Conservation (phyloP, 2,888 invertebrate species). For the Pyrgus malvae region DNA sequence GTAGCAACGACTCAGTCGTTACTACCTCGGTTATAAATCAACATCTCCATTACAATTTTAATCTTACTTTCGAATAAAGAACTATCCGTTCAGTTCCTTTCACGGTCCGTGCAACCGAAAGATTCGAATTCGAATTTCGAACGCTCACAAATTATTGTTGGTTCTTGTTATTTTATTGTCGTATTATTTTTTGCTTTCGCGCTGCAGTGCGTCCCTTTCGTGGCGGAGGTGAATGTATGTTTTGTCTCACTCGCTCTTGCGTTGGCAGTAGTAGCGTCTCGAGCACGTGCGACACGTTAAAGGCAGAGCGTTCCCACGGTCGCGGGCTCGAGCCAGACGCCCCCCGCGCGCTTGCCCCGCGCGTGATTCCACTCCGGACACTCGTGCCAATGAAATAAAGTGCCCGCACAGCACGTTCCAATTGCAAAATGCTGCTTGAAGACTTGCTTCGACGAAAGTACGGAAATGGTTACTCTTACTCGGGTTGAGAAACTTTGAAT, state of each 20-base stretch:
- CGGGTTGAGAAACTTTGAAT: neutral
- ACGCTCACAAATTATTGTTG: conserved; percentile 77
- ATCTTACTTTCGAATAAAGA: conserved; percentile 67
- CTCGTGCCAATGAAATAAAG: conserved; percentile 75
- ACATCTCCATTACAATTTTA: conserved; percentile 68
- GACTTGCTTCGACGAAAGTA: conserved; percentile 61
- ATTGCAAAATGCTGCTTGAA: conserved; percentile 72
- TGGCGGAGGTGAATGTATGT: conserved; percentile 30
- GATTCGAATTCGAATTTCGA: conserved; percentile 63
- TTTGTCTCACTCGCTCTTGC: conserved; percentile 54
- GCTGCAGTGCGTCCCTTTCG: conserved; percentile 34
- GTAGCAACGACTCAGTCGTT: conserved; percentile 54
- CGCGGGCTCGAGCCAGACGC: conserved; percentile 59
- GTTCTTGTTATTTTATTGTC: conserved; percentile 70
- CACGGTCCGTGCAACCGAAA: conserved; percentile 50
- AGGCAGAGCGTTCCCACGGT: conserved; percentile 82
- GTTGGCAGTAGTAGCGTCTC: conserved; percentile 62
- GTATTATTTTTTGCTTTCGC: conserved; percentile 46
- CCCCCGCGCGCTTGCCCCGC: conserved; percentile 40
- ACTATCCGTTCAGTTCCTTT: conserved; percentile 54
- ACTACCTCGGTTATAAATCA: conserved; percentile 65
- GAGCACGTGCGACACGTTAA: conserved; percentile 81
- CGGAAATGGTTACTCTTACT: conserved; percentile 56
- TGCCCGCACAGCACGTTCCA: conserved; percentile 74
- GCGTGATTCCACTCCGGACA: conserved; percentile 70